These are phyloP conservation scores for Gobiocypris rarus DNA, from an alignment of 2,113 vertebrate species.

Conservation along the genomic window DNA sequence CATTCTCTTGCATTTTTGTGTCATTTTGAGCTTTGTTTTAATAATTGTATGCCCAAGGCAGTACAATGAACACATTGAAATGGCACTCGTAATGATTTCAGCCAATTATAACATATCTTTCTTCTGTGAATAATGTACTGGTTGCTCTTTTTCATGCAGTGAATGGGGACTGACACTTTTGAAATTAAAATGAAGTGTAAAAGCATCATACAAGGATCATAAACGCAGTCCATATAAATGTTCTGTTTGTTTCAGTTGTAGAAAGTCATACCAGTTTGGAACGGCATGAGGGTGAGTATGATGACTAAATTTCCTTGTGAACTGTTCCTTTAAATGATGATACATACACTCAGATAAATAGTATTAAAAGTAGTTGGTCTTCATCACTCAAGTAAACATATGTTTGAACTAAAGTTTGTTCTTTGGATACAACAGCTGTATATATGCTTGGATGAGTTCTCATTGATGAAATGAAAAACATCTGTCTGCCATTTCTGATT, in stretches of 20 bases:
- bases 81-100: not conserved
- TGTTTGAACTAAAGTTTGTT: slow-evolving; percentile 34
- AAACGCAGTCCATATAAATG: not conserved
- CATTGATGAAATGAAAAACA: slow-evolving; percentile 48
- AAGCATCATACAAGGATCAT: not conserved
- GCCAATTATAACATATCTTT: not conserved
- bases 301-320: not conserved
- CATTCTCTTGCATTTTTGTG: not conserved
- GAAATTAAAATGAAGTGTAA: not conserved
- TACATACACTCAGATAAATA: not conserved
- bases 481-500: slow-evolving; percentile 58
- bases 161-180: not conserved
- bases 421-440: slow-evolving; percentile 39
- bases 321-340: not conserved
- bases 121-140: not conserved
- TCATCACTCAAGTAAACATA: slow-evolving; percentile 5
- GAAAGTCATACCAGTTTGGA: not conserved
- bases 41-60: not conserved
- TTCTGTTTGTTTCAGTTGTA: not conserved
- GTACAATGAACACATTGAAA: slow-evolving; percentile 23
- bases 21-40: not conserved
- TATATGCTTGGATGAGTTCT: slow-evolving; percentile 26
- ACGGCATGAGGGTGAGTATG: not conserved
- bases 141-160: not conserved
- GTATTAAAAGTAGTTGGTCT: slow-evolving; percentile 16